These are phyloP conservation scores for Potamilus streckersoni DNA, from an alignment of 1,140 invertebrate genomes.

Conservation along the genomic window DNA sequence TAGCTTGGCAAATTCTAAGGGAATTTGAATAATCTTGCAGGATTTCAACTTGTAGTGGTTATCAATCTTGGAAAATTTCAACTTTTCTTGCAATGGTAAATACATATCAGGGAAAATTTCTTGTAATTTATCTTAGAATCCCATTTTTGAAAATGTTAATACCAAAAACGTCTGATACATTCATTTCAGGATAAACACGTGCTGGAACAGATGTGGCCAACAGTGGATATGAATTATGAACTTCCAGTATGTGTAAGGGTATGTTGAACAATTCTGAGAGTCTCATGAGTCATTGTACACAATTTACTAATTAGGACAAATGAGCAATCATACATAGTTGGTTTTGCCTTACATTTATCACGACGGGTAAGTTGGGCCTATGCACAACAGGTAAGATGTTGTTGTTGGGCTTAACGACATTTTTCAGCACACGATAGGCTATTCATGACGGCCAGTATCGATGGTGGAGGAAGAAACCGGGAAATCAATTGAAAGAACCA, in stretches of 20 bases:
- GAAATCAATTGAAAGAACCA: too few species aligned
- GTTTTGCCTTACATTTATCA: too few species aligned
- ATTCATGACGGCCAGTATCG: too few species aligned
- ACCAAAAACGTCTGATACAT: constrained; percentile 14
- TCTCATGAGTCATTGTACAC: too few species aligned
- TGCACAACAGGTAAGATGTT: too few species aligned
- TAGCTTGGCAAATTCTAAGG: background rate
- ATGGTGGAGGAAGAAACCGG: too few species aligned
- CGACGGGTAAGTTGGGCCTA: too few species aligned
- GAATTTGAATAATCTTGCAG: constrained; percentile 69
- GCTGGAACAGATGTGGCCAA: constrained; percentile 78
- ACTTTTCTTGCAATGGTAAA: constrained; percentile 4
- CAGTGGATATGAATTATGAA: constrained; percentile 79
- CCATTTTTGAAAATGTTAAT: constrained; percentile 8
- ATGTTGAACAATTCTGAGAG: background rate
- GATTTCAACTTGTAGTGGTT: constrained; percentile 44
- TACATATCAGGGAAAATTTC: background rate
- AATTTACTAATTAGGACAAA: too few species aligned
- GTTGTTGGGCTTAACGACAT: too few species aligned
- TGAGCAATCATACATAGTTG: too few species aligned
- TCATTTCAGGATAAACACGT: constrained; percentile 61
- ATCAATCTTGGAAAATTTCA: constrained; percentile 63
- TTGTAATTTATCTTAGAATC: background rate
- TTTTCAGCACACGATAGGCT: too few species aligned
- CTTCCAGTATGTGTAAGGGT: constrained; percentile 42